phyloP scores from a whole-genome alignment of 2,113 vertebrate species.

The Ciconia boyciana region DNA sequence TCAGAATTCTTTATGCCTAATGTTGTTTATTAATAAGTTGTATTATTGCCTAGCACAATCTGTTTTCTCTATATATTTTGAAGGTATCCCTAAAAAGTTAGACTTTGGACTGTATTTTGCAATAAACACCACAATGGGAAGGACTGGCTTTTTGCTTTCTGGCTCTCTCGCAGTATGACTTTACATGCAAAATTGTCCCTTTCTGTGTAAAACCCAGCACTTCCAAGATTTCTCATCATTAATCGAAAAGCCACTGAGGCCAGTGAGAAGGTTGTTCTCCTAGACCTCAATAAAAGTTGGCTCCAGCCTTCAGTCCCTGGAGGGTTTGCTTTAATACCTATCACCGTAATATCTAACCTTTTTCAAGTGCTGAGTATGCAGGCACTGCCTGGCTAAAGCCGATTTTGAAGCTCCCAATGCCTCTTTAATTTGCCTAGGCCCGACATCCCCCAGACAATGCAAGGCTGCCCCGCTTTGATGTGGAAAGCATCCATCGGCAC shows the following conservation, averaged over 20 bases:
- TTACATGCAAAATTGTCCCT: background rate
- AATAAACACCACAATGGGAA: slow-evolving; percentile 48
- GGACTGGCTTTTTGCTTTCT: background rate
- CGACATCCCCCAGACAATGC: slow-evolving; percentile 38
- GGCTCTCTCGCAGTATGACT: background rate
- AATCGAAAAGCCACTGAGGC: background rate
- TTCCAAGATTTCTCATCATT: background rate
- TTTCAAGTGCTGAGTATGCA: background rate
- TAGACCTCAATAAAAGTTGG: background rate
- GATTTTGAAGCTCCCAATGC: background rate
- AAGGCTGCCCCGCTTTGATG: slow-evolving; percentile 59
- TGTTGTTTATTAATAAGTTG: background rate
- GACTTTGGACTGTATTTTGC: slow-evolving; percentile 27
- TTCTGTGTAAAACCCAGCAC: background rate
- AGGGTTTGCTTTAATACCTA: background rate
- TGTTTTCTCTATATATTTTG: background rate
- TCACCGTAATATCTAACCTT: background rate
- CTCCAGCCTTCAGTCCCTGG: background rate
- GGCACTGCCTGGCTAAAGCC: background rate
- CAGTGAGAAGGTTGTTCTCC: background rate
- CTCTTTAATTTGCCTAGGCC: slow-evolving; percentile 1
- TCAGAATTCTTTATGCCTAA: slow-evolving; percentile 15
- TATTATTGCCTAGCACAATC: slow-evolving; percentile 20
- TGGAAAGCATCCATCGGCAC: slow-evolving; percentile 59
- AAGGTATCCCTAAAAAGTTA: background rate